These are phyloP conservation scores for Amiota minor DNA, from an alignment of 2,888 invertebrate species.

Conservation along the genomic window DNA sequence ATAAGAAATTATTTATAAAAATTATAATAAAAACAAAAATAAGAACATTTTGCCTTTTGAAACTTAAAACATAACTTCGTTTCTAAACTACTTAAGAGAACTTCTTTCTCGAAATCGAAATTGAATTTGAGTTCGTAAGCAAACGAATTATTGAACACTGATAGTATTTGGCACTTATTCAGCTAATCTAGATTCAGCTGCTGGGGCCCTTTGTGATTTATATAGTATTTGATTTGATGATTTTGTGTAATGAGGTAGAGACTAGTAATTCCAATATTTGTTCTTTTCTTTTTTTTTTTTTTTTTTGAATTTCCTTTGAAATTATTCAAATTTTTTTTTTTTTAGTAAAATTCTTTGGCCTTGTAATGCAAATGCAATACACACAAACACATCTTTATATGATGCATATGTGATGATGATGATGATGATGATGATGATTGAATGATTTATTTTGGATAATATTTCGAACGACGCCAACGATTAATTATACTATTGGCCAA, in stretches of 20 bases:
- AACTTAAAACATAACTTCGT: too few species aligned
- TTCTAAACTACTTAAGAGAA: too few species aligned
- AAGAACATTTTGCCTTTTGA: too few species aligned
- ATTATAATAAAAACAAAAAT: too few species aligned
- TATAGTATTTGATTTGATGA: too few species aligned
- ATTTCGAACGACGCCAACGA: slow-evolving; percentile 71
- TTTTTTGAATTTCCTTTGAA: background rate
- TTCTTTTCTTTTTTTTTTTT: background rate
- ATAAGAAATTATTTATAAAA: too few species aligned
- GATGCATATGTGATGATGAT: background rate
- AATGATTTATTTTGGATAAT: slow-evolving; percentile 61
- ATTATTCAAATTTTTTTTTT: slow-evolving; percentile 45
- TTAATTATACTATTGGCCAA: slow-evolving; percentile 68
- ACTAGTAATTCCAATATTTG: slow-evolving; percentile 52
- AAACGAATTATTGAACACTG: too few species aligned
- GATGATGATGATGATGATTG: slow-evolving; percentile 32
- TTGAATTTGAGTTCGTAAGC: too few species aligned
- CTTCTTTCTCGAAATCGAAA: too few species aligned
- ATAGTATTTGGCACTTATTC: slow-evolving; percentile 32
- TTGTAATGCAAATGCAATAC: slow-evolving; percentile 48
- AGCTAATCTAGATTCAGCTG: background rate
- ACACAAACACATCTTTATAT: too few species aligned
- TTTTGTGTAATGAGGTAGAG: slow-evolving; percentile 55
- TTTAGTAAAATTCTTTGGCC: slow-evolving; percentile 64
- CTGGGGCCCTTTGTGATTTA: background rate